Conservation (phyloP, 37 sponge, comb jelly and placozoan genomes). For the Bolinopsis microptera region DNA sequence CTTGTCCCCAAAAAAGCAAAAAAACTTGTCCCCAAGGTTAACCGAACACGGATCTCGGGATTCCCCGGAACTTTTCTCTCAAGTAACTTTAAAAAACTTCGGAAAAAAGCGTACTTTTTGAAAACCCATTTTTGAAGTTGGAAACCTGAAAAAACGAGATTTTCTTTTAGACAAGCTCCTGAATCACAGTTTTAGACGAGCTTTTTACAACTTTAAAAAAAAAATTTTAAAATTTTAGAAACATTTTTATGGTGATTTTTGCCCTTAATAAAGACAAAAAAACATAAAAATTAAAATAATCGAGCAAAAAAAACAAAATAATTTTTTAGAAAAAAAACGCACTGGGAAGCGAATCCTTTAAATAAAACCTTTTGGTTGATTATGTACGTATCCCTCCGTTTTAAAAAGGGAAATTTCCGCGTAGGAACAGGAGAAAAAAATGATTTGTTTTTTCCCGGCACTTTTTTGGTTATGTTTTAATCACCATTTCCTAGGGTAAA, state of each 20-base stretch:
- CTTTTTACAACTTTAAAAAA: no score
- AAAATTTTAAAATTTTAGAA: no score
- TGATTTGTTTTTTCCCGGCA: not conserved
- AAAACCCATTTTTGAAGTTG: not conserved
- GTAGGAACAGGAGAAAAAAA: conserved; percentile 6
- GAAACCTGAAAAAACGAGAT: no score
- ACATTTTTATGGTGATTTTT: no score
- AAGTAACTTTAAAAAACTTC: not conserved
- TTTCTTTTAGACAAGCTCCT: no score
- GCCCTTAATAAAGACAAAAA: no score
- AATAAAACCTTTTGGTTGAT: not conserved
- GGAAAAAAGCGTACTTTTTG: not conserved
- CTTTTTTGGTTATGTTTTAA: conserved; percentile 44
- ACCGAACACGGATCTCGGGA: not conserved
- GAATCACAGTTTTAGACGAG: no score
- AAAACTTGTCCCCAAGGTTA: conserved; percentile 38
- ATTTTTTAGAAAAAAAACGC: no score
- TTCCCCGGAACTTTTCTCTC: not conserved
- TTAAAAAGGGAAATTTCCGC: not conserved
- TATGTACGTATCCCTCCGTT: conserved; percentile 1
- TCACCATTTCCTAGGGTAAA: not conserved
- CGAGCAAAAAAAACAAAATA: no score
- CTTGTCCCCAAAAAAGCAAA: conserved; percentile 60
- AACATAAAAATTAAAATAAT: no score
- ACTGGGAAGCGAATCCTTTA: no score